Evolutionary conservation across 2,888 invertebrate species (phyloP).

Genomic region (Lasioglossum malachurum): DNA sequence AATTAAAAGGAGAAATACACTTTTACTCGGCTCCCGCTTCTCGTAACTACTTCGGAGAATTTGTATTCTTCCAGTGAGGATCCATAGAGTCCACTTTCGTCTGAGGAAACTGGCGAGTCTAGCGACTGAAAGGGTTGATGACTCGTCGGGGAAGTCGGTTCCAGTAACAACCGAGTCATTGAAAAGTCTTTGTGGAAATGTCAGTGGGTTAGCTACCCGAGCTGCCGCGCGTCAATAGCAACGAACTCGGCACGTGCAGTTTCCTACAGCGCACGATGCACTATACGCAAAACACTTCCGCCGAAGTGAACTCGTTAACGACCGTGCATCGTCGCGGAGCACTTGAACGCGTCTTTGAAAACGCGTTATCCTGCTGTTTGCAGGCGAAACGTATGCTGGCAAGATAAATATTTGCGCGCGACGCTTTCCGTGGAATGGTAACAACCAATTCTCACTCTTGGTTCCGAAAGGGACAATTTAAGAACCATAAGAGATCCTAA

Average conservation of each 20-base stretch:
- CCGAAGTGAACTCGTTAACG: background rate
- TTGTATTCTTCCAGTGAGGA: too few species aligned
- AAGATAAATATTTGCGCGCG: background rate
- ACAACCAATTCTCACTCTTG: background rate
- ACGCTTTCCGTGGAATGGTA: background rate
- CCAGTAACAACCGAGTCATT: constrained; percentile 11
- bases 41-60: too few species aligned
- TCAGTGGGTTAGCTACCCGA: constrained; percentile 22
- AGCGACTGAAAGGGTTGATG: background rate
- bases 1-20: background rate
- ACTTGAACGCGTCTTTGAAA: background rate
- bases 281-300: constrained; percentile 5
- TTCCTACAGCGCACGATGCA: constrained; percentile 1
- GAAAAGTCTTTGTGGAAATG: constrained; percentile 14
- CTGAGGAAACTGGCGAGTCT: background rate
- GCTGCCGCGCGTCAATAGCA: constrained; percentile 18
- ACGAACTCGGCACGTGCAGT: constrained; percentile 37
- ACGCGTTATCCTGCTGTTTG: constrained; percentile 5
- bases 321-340: background rate
- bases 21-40: background rate
- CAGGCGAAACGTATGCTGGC: background rate
- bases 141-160: background rate
- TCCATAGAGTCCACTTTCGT: background rate
- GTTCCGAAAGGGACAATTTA: background rate
- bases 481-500: background rate